These are phyloP conservation scores for Oceanites oceanicus DNA, from an alignment of 2,113 vertebrate species.

Conservation along the genomic window DNA sequence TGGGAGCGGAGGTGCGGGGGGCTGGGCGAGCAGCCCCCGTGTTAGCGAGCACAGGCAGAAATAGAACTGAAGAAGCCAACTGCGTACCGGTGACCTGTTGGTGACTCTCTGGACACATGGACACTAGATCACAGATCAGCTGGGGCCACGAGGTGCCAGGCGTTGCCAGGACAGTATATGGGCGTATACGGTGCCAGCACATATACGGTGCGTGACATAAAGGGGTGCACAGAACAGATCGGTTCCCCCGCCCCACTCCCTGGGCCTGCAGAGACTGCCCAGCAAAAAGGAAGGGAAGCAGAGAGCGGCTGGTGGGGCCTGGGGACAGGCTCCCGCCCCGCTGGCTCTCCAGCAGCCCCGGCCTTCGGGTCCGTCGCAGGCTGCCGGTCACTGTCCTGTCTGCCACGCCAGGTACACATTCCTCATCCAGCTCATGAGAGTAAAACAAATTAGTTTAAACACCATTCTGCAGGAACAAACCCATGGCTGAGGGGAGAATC, in stretches of 20 bases:
- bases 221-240: rapidly evolving
- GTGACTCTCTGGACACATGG: not conserved
- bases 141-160: not conserved
- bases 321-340: rapidly evolving
- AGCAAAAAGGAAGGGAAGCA: not conserved
- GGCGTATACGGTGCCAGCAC: not conserved
- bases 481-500: not conserved
- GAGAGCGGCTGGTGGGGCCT: not conserved
- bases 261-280: not conserved
- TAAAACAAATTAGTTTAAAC: not conserved
- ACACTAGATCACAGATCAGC: not conserved
- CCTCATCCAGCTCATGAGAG: not conserved
- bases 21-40: not conserved
- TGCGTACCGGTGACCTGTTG: rapidly evolving
- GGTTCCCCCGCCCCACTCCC: not conserved
- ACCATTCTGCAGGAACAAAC: not conserved
- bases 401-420: rapidly evolving
- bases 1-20: not conserved
- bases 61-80: not conserved
- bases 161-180: not conserved
- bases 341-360: not conserved
- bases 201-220: too few relatives aligned
- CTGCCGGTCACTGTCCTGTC: not conserved
- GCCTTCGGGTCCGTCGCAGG: not conserved
- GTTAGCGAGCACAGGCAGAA: not conserved